These are phyloP conservation scores for Siniperca undulata DNA, from an alignment of 2,797 vertebrate species.

Conservation along the genomic window DNA sequence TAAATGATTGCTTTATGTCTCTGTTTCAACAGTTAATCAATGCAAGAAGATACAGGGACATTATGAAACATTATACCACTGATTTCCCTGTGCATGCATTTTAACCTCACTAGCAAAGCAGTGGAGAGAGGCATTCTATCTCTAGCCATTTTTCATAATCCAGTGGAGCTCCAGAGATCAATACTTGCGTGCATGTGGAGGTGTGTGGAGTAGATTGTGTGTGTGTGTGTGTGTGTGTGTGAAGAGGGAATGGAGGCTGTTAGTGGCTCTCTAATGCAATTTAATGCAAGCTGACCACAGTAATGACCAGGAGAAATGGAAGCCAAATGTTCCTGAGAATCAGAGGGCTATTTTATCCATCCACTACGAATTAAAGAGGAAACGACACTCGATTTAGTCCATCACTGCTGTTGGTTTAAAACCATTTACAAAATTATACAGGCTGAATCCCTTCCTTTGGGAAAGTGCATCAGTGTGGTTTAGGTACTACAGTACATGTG, in stretches of 20 bases:
- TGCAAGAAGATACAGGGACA: conserved; percentile 62
- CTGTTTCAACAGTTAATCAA: conserved; percentile 67
- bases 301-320: conserved; percentile 70
- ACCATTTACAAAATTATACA: conserved; percentile 23
- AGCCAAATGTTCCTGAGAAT: conserved; percentile 54
- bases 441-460: conserved; percentile 3
- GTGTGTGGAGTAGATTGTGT: no score
- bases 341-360: conserved; percentile 44
- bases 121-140: conserved; percentile 61
- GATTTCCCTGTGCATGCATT: conserved; percentile 72
- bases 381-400: conserved; percentile 48
- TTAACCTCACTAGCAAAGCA: conserved; percentile 48
- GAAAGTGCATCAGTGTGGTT: conserved; percentile 14
- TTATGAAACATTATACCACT: conserved; percentile 61
- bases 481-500: neutral
- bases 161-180: conserved; percentile 69
- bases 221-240: neutral
- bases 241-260: conserved; percentile 37
- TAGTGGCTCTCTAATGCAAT: conserved; percentile 69
- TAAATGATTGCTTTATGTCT: conserved; percentile 61
- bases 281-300: conserved; percentile 74
- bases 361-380: conserved; percentile 44
- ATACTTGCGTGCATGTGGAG: conserved; percentile 51
- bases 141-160: conserved; percentile 80
- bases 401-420: conserved; percentile 30